A percentile compares a stretch with the other conserved stretches of the same genome.
Evolutionary conservation across 1,140 invertebrate species (phyloP).

Genomic region (Panagrolaimus sp.): DNA sequence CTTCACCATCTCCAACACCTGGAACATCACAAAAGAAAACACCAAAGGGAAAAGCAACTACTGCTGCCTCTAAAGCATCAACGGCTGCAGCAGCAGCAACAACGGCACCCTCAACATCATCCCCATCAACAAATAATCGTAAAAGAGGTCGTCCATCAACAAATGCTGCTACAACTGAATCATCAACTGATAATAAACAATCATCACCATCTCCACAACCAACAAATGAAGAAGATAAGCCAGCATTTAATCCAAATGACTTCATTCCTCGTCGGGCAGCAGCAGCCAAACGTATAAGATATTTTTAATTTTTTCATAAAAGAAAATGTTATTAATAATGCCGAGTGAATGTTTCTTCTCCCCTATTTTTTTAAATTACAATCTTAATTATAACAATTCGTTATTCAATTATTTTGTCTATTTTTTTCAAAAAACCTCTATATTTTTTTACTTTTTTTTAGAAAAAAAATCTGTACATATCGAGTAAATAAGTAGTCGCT

Average conservation of each 20-base stretch:
- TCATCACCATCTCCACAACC: neutral
- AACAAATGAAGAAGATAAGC: neutral
- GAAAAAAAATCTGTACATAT: no score
- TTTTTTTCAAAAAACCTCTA: no score
- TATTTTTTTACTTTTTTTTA: no score
- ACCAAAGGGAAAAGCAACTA: neutral
- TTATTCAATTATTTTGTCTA: no score
- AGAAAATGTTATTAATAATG: neutral
- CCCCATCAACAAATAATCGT: neutral
- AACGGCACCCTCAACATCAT: neutral
- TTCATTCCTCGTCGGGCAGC: constrained; percentile 7
- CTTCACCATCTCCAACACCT: neutral
- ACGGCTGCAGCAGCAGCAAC: neutral
- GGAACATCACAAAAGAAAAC: neutral
- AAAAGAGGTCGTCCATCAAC: neutral
- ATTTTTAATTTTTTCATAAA: neutral
- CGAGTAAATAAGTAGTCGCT: no score
- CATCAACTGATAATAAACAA: neutral
- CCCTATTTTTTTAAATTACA: no score
- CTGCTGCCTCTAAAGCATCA: neutral
- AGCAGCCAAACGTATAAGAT: neutral
- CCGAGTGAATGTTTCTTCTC: no score
- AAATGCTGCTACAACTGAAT: neutral
- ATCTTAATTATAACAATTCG: no score
- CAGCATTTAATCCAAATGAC: neutral